Percentiles rank a stretch among this genome's conserved stretches.
Evolutionary conservation across 2,888 invertebrate species (phyloP).

Genomic region (Formica aserva): DNA sequence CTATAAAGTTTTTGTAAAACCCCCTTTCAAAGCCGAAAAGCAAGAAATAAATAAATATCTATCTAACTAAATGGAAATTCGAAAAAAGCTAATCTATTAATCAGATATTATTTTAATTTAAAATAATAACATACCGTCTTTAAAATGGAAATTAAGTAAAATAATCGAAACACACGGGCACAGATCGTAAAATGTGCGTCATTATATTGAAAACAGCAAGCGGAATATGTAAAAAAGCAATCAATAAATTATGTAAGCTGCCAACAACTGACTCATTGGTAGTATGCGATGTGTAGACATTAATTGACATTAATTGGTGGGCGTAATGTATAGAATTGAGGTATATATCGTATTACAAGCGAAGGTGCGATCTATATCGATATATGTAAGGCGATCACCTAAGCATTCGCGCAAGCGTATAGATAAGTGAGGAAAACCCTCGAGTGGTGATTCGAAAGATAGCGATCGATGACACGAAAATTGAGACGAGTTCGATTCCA

Average conservation of each 20-base stretch:
- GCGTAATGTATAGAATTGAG: not conserved
- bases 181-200: not conserved
- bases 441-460: no score
- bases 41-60: not conserved
- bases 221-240: not conserved
- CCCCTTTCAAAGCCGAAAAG: no score
- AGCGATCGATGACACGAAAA: no score
- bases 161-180: not conserved
- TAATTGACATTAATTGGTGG: not conserved
- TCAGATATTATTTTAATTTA: not conserved
- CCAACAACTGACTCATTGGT: not conserved
- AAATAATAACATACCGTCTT: not conserved
- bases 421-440: no score
- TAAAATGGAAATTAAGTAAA: not conserved
- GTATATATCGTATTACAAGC: no score
- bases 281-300: not conserved
- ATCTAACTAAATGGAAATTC: constrained; percentile 9
- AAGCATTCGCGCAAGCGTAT: no score
- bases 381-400: no score
- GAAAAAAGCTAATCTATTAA: not conserved
- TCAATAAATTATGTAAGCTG: not conserved
- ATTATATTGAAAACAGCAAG: not conserved
- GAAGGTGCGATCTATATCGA: no score
- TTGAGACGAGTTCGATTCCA: no score
- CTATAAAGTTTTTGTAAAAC: no score